Evolutionary conservation across 2,888 invertebrate species (phyloP).

Genomic region (Fragum whitleyi): DNA sequence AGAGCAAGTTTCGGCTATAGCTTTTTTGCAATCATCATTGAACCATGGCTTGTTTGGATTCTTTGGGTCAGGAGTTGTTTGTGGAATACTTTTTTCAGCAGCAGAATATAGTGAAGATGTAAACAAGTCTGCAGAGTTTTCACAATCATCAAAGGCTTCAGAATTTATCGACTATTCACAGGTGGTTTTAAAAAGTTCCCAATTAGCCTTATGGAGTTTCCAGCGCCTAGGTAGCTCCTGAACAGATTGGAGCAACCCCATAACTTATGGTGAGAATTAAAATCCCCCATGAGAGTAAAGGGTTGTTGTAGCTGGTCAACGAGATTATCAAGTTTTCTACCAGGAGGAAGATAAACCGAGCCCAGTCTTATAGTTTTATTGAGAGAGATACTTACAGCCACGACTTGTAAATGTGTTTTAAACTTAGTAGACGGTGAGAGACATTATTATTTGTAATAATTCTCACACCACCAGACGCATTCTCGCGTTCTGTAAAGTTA

Average conservation of each 20-base stretch:
- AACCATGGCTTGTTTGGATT: background rate
- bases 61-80: background rate
- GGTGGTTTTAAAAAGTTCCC: background rate
- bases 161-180: background rate
- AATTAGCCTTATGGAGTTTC: constrained; percentile 2
- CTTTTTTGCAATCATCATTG: constrained; percentile 1
- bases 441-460: background rate
- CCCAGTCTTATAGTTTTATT: background rate
- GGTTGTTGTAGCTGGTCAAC: background rate
- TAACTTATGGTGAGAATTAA: background rate
- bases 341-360: background rate
- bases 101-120: background rate
- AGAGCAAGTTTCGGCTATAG: background rate
- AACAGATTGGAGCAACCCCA: background rate
- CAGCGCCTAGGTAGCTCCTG: background rate
- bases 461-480: background rate
- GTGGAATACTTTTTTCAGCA: background rate
- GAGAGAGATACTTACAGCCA: background rate
- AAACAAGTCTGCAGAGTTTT: too few relatives aligned
- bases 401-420: background rate
- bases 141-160: too few relatives aligned
- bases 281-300: background rate
- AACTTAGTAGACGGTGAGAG: background rate
- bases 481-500: too few relatives aligned
- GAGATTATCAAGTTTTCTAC: background rate